Conservation (phyloP, 2,113 vertebrate genomes). For the Myiopsitta monachus region DNA sequence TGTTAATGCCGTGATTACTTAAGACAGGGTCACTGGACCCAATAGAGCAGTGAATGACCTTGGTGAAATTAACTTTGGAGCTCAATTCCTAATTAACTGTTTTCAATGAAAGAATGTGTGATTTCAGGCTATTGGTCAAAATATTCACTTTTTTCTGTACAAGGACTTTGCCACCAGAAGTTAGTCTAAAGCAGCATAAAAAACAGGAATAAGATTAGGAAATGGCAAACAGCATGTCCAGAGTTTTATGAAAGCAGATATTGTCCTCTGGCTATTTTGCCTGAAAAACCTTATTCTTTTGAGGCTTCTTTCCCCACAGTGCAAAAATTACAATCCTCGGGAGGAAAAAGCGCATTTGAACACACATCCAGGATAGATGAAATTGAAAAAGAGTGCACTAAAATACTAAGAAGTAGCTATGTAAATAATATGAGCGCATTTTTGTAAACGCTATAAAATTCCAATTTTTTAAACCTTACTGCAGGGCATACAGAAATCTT, state of each 20-base stretch:
- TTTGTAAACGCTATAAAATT: neutral
- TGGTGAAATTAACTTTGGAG: constrained; percentile 80
- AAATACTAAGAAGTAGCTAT: neutral
- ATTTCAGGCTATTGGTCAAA: constrained; percentile 72
- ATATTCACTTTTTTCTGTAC: constrained; percentile 68
- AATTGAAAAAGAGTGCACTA: neutral
- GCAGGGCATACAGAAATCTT: neutral
- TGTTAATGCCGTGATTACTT: constrained; percentile 83
- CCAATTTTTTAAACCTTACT: neutral
- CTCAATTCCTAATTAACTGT: constrained; percentile 87
- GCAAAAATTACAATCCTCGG: neutral
- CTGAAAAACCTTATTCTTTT: neutral
- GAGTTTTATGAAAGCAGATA: constrained; percentile 40
- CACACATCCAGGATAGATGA: neutral
- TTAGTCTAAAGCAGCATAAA: constrained; percentile 26
- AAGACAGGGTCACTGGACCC: constrained; percentile 88
- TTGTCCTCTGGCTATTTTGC: constrained; percentile 19
- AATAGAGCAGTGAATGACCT: constrained; percentile 81
- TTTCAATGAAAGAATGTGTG: constrained; percentile 79
- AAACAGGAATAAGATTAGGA: constrained; percentile 30
- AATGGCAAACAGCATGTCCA: neutral
- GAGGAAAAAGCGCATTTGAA: neutral
- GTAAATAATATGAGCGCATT: neutral
- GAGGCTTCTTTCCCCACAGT: neutral
- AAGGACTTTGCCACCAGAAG: constrained; percentile 61